phyloP scores from a whole-genome alignment of 2,888 invertebrate species.

The Trachelus iudaicus region DNA sequence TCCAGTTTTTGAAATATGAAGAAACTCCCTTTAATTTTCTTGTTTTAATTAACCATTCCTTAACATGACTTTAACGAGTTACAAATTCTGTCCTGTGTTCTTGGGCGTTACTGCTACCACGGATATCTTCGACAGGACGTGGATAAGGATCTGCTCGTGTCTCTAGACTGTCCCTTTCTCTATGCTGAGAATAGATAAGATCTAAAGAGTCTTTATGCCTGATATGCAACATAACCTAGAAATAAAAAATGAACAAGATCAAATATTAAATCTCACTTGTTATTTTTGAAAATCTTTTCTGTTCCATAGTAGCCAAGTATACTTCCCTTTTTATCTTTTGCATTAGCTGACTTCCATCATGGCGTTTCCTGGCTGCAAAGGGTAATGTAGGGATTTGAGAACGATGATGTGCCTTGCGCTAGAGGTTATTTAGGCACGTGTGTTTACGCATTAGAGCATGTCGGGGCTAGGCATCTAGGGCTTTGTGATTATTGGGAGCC shows the following conservation, averaged over 20 bases:
- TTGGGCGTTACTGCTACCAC: not conserved
- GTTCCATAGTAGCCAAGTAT: not conserved
- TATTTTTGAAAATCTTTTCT: not conserved
- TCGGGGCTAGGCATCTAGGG: not conserved
- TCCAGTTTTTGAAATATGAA: not conserved
- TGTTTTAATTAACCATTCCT: not conserved
- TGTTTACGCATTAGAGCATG: not conserved
- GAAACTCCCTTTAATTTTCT: not conserved
- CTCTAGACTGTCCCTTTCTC: not conserved
- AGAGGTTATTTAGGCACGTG: not conserved
- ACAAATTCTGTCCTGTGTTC: not conserved
- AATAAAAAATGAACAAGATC: not conserved
- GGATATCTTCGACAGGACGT: not conserved
- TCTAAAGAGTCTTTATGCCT: not conserved
- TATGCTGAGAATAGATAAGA: not conserved
- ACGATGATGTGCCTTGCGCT: not conserved
- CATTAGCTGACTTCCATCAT: not conserved
- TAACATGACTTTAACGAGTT: not conserved
- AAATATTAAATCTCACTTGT: not conserved
- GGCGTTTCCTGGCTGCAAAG: not conserved
- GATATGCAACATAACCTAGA: not conserved
- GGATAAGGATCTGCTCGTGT: not conserved
- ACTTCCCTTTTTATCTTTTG: not conserved
- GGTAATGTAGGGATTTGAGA: not conserved
- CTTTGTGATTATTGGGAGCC: not conserved